Evolutionary conservation across 64 coral and sea anemone species (phyloP).

Genomic region (Porites lutea): DNA sequence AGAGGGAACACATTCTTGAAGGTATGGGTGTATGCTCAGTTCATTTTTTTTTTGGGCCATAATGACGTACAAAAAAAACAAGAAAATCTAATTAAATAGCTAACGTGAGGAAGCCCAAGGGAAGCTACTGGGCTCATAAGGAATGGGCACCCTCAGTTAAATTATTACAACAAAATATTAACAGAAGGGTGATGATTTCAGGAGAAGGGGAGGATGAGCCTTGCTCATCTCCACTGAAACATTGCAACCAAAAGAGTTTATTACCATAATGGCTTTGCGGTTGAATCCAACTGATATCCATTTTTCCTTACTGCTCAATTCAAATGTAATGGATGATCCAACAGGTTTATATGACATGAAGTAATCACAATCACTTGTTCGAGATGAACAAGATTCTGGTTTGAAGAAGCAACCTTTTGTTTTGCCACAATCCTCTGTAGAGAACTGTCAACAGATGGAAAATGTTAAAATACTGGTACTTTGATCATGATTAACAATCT

Average conservation of each 20-base stretch:
- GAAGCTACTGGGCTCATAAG: too few species aligned
- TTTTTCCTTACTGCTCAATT: slow-evolving; percentile 41
- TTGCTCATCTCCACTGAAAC: neutral
- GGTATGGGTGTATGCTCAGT: too few species aligned
- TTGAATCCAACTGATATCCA: slow-evolving; percentile 65
- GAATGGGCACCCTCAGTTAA: too few species aligned
- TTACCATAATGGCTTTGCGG: slow-evolving; percentile 28
- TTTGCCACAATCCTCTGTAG: slow-evolving; percentile 35
- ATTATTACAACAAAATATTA: too few species aligned
- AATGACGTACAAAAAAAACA: too few species aligned
- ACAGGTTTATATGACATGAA: slow-evolving; percentile 30
- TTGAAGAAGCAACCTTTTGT: slow-evolving; percentile 51
- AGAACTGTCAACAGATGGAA: neutral
- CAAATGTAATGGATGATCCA: slow-evolving; percentile 37
- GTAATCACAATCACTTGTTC: slow-evolving; percentile 12
- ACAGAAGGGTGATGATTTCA: neutral
- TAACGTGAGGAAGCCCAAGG: too few species aligned
- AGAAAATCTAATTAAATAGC: too few species aligned
- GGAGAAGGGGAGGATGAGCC: neutral
- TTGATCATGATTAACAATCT: too few species aligned
- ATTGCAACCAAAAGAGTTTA: neutral
- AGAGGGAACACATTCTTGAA: too few species aligned
- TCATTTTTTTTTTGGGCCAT: too few species aligned
- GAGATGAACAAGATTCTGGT: neutral
- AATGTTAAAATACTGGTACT: too few species aligned